Conservation (phyloP, 37 sponge, comb jelly and placozoan species). For the Haliclona indistincta region DNA sequence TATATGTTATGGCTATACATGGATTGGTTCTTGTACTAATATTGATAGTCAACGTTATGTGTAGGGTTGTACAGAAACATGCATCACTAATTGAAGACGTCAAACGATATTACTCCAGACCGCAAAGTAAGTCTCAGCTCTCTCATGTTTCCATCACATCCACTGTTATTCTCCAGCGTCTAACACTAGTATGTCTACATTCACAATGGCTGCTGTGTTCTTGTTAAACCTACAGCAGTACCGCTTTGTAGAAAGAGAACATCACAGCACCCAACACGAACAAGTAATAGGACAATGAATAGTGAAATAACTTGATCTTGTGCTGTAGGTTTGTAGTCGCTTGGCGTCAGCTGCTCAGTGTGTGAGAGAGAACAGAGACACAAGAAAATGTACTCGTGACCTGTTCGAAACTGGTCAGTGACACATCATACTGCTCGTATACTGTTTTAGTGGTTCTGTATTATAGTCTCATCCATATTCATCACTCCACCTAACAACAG, state of each 20-base stretch:
- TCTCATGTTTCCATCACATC: neutral
- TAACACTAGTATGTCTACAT: neutral
- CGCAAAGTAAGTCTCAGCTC: constrained; percentile 1
- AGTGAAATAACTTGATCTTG: neutral
- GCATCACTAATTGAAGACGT: constrained; percentile 46
- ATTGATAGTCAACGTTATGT: neutral
- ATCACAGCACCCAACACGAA: constrained; percentile 18
- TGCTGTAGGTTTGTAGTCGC: constrained; percentile 46
- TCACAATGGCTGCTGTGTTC: constrained; percentile 59
- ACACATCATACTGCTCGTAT: neutral
- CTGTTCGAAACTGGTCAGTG: constrained; percentile 72
- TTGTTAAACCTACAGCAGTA: constrained; percentile 72
- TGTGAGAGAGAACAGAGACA: constrained; percentile 33
- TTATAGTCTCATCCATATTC: neutral
- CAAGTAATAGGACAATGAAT: constrained; percentile 21
- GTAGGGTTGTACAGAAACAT: neutral
- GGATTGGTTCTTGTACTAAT: too few relatives aligned
- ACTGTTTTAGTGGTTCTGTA: neutral
- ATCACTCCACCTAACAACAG: too few relatives aligned
- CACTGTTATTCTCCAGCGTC: neutral
- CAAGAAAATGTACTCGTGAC: constrained; percentile 60
- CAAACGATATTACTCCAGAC: constrained; percentile 39
- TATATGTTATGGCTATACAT: neutral
- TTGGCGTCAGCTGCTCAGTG: constrained; percentile 49
- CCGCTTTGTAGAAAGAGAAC: constrained; percentile 21